These are phyloP conservation scores for Otocyon megalotis DNA, from an alignment of 2,113 vertebrate species.

Conservation along the genomic window DNA sequence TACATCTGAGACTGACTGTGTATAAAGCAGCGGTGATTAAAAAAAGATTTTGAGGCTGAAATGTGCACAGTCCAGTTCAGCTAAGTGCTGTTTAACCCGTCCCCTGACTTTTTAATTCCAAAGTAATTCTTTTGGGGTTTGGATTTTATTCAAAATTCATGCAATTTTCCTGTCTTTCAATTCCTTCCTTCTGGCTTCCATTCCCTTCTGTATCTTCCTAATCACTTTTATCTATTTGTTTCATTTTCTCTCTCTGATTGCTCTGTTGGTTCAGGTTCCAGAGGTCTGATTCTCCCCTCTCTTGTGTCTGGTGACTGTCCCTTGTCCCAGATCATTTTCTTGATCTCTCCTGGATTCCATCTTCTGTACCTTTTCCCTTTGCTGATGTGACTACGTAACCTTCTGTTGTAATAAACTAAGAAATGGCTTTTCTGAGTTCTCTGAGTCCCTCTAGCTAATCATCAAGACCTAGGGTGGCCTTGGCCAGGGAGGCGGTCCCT, in stretches of 20 bases:
- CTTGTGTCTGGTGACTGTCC: not conserved
- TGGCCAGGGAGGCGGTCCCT: accelerated
- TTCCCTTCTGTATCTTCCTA: not conserved
- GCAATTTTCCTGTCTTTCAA: not conserved
- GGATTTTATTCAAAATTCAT: conserved; percentile 1
- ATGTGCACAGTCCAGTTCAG: not conserved
- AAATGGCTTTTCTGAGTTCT: not conserved
- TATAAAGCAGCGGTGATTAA: not conserved
- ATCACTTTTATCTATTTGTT: not conserved
- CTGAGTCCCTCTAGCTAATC: not conserved
- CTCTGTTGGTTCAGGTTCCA: not conserved
- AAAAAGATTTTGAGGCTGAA: not conserved
- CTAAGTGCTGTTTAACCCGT: not conserved
- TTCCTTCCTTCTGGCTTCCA: not conserved
- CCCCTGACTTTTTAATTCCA: not conserved
- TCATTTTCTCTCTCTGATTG: not conserved
- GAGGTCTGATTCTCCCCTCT: not conserved
- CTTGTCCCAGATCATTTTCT: not conserved
- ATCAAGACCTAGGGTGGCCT: not conserved
- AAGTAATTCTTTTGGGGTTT: not conserved
- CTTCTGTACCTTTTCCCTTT: not conserved
- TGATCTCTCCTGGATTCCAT: not conserved
- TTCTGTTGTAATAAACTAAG: not conserved
- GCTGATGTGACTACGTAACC: not conserved
- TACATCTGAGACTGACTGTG: not conserved